phyloP scores from a whole-genome alignment of 2,797 vertebrate species.

The Loriculus beryllinus region DNA sequence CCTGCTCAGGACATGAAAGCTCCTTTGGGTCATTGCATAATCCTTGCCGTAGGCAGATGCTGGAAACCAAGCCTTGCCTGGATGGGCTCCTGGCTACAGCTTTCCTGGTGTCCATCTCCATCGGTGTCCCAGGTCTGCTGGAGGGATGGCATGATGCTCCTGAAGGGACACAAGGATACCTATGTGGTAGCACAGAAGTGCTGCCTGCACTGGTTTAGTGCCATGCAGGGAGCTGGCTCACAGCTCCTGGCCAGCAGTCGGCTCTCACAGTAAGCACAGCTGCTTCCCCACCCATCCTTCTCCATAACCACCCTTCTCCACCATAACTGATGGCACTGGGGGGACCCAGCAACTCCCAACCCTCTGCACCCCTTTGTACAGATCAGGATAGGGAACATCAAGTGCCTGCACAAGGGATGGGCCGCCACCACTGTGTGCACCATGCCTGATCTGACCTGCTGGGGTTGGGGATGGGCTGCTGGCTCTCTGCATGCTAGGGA shows the following conservation, averaged over 20 bases:
- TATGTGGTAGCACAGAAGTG: not conserved
- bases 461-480: not conserved
- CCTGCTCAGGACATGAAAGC: not conserved
- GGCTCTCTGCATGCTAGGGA: fast-evolving
- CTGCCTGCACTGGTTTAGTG: fast-evolving
- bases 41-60: not conserved
- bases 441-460: not conserved
- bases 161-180: not conserved
- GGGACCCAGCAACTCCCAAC: not conserved
- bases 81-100: not conserved
- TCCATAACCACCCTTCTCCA: not conserved
- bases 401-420: not conserved
- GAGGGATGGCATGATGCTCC: not conserved
- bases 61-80: not conserved
- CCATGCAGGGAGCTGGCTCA: fast-evolving
- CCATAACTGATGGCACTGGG: not conserved
- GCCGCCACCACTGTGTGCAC: not conserved
- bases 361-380: not conserved
- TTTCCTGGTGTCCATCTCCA: not conserved
- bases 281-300: slow-evolving; percentile 8
- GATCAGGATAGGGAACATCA: not conserved
- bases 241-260: fast-evolving
- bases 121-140: not conserved
- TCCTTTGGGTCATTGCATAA: not conserved
- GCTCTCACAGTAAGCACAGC: not conserved